Conservation (phyloP, 2,113 vertebrate genomes). For the Dipodomys merriami region DNA sequence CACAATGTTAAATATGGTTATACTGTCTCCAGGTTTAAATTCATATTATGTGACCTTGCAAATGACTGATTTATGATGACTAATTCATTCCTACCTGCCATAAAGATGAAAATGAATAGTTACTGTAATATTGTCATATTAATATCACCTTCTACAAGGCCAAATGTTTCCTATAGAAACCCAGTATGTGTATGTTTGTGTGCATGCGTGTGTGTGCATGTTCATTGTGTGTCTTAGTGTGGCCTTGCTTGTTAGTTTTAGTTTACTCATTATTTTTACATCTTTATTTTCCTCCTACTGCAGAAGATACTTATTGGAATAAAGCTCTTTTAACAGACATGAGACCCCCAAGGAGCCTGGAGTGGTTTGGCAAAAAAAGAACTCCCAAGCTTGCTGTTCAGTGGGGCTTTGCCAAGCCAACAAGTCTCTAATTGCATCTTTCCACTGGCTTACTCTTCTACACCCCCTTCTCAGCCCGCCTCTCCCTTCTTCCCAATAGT, state of each 20-base stretch:
- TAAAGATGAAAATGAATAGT: neutral
- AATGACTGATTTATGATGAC: neutral
- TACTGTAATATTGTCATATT: neutral
- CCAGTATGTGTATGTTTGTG: neutral
- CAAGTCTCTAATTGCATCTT: conserved; percentile 85
- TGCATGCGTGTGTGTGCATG: neutral
- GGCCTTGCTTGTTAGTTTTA: conserved; percentile 28
- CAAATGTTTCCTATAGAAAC: neutral
- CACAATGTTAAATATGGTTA: neutral
- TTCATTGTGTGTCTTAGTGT: neutral
- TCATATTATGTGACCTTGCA: neutral
- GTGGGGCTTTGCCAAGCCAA: conserved; percentile 83
- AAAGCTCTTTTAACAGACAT: conserved; percentile 70
- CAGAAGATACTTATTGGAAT: conserved; percentile 74
- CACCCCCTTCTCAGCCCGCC: conserved; percentile 61
- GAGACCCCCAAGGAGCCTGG: conserved; percentile 75
- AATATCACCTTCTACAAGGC: neutral
- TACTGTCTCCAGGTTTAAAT: neutral
- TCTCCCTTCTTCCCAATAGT: conserved; percentile 77
- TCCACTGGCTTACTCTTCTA: conserved; percentile 78
- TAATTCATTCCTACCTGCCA: conserved; percentile 2
- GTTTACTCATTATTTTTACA: conserved; percentile 42
- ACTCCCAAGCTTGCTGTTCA: conserved; percentile 74
- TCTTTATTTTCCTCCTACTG: conserved; percentile 66
- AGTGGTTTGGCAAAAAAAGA: conserved; percentile 80